phyloP scores from a whole-genome alignment of 2,888 invertebrate species.

The Platycheirus albimanus region DNA sequence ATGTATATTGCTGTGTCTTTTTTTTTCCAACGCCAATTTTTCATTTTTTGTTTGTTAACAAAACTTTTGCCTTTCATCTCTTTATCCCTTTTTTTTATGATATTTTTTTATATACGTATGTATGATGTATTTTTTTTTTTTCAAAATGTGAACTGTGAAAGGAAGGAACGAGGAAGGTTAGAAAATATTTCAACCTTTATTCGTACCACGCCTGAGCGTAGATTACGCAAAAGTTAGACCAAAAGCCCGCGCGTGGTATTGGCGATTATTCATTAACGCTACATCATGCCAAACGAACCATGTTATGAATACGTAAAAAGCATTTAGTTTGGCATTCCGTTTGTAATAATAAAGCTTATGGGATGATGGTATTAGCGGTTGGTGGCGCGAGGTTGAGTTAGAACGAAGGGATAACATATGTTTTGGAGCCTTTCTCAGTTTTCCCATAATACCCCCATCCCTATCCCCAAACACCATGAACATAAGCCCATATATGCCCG shows the following conservation, averaged over 20 bases:
- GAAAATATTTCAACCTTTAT: slow-evolving; percentile 36
- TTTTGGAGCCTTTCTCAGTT: slow-evolving; percentile 13
- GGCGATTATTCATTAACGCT: slow-evolving; percentile 73
- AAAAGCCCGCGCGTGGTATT: slow-evolving; percentile 60
- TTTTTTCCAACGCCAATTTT: slow-evolving; percentile 51
- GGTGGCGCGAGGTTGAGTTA: slow-evolving; percentile 58
- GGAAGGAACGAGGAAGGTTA: not conserved
- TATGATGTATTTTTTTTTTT: no score
- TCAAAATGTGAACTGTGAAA: not conserved
- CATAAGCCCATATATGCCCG: no score
- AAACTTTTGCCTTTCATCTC: slow-evolving; percentile 65
- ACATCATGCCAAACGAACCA: slow-evolving; percentile 55
- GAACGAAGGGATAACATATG: slow-evolving; percentile 56
- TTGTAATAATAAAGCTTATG: slow-evolving; percentile 69
- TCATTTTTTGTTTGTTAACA: slow-evolving; percentile 50
- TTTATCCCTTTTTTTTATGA: slow-evolving; percentile 41
- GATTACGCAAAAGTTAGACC: slow-evolving; percentile 66
- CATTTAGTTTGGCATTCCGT: slow-evolving; percentile 69
- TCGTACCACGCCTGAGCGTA: slow-evolving; percentile 49
- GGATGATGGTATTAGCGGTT: slow-evolving; percentile 56
- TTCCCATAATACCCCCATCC: no score
- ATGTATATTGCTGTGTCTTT: no score
- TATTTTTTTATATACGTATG: no score
- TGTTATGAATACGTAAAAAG: slow-evolving; percentile 71
- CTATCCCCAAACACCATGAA: no score